These are phyloP conservation scores for Drosophila pegasa DNA, from an alignment of 2,888 invertebrate species.

Conservation along the genomic window DNA sequence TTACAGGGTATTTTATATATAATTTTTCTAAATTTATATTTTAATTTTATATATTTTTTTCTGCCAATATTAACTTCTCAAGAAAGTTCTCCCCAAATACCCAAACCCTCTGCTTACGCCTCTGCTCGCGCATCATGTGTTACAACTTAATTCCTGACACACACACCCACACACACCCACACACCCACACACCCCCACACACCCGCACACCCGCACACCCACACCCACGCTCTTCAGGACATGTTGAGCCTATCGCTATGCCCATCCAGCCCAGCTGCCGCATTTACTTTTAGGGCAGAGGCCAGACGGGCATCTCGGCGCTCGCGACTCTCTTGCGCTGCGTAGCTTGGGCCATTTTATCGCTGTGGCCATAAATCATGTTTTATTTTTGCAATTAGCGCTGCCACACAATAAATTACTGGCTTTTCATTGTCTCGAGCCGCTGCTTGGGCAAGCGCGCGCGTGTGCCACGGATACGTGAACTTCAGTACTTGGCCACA, in stretches of 20 bases:
- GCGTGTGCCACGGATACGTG: slow-evolving; percentile 8
- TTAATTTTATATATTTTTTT: background rate
- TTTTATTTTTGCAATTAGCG: slow-evolving; percentile 78
- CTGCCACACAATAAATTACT: slow-evolving; percentile 74
- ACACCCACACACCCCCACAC: background rate
- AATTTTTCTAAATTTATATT: background rate
- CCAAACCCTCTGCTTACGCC: background rate
- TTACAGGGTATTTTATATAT: background rate
- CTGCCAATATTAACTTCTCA: background rate
- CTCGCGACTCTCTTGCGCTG: too few relatives aligned
- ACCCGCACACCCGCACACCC: background rate
- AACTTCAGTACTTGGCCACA: slow-evolving; percentile 26
- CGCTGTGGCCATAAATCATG: slow-evolving; percentile 71
- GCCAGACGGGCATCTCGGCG: too few relatives aligned
- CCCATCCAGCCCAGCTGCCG: slow-evolving; percentile 32
- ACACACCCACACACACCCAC: slow-evolving; percentile 1
- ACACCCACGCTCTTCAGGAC: slow-evolving; percentile 8
- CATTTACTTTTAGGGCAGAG: slow-evolving; percentile 5
- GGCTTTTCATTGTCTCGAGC: slow-evolving; percentile 74
- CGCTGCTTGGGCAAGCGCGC: slow-evolving; percentile 31
- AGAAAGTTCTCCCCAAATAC: background rate
- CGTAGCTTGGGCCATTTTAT: slow-evolving; percentile 46
- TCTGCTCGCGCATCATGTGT: slow-evolving; percentile 45
- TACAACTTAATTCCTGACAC: slow-evolving; percentile 50
- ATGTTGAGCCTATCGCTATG: slow-evolving; percentile 24